These are phyloP conservation scores for Eurystomus gularis DNA, from an alignment of 2,113 vertebrate genomes.

Conservation along the genomic window DNA sequence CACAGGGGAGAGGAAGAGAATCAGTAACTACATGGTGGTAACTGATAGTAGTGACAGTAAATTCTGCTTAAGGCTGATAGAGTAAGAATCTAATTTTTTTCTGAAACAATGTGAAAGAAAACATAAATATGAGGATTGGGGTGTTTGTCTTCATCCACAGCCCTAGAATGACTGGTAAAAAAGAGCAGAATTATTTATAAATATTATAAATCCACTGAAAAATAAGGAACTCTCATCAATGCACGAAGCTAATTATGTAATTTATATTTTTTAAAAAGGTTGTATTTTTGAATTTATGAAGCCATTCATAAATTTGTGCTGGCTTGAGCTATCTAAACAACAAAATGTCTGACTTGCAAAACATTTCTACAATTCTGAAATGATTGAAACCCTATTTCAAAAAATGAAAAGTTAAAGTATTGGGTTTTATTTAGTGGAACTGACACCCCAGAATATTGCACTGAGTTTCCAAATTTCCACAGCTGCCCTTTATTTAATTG, in stretches of 20 bases:
- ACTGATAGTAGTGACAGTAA: not conserved
- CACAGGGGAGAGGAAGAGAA: not conserved
- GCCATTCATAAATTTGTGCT: not conserved
- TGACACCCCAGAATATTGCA: not conserved
- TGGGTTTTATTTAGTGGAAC: not conserved
- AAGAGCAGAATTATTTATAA: not conserved
- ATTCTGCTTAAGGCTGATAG: not conserved
- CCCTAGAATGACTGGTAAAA: not conserved
- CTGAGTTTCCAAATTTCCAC: not conserved
- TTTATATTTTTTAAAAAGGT: not conserved
- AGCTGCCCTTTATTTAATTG: not conserved
- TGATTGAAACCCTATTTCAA: not conserved
- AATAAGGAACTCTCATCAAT: not conserved
- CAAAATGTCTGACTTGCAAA: not conserved
- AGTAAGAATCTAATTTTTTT: not conserved
- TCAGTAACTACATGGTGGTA: not conserved
- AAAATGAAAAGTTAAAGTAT: not conserved
- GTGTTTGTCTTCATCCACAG: not conserved
- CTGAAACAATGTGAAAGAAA: not conserved
- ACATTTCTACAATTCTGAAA: not conserved
- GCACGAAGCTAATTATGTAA: not conserved
- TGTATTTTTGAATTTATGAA: not conserved
- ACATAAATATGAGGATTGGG: not conserved
- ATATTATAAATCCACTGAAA: not conserved
- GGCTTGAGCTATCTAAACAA: not conserved